A percentile compares a stretch with the other conserved stretches of the same genome.
Conservation (phyloP, 1,140 invertebrate species). For the Drosophila repletoides region DNA sequence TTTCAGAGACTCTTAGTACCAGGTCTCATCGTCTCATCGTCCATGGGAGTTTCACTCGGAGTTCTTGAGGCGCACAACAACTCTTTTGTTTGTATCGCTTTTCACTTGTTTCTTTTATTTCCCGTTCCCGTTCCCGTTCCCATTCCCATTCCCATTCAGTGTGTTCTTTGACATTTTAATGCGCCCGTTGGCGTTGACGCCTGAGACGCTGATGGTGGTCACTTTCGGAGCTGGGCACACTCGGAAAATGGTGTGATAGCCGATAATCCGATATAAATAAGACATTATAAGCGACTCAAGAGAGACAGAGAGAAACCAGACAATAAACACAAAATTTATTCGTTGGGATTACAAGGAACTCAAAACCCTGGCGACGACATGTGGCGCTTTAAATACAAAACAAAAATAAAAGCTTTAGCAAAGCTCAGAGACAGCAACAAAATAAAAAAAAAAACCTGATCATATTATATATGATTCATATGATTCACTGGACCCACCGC, state of each 20-base stretch:
- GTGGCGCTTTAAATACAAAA: conserved; percentile 47
- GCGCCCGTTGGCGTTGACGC: conserved; percentile 73
- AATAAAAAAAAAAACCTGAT: conserved; percentile 13
- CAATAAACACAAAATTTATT: conserved; percentile 48
- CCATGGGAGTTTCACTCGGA: not conserved
- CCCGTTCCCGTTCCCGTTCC: not conserved
- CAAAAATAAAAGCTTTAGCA: conserved; percentile 13
- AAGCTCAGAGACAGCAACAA: conserved; percentile 32
- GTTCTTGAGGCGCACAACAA: conserved; percentile 41
- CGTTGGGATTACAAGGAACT: conserved; percentile 66
- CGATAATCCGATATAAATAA: conserved; percentile 78
- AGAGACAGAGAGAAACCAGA: not conserved
- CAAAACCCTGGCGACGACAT: conserved; percentile 52
- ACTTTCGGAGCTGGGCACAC: conserved; percentile 61
- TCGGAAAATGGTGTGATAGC: conserved; percentile 72
- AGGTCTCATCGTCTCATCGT: not conserved
- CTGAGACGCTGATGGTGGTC: conserved; percentile 54
- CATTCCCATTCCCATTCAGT: conserved; percentile 28
- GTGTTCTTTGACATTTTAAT: conserved; percentile 73
- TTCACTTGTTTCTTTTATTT: conserved; percentile 56
- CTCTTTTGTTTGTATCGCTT: conserved; percentile 55
- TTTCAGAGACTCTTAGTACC: conserved; percentile 25
- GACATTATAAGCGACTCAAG: conserved; percentile 67
- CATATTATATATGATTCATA: conserved; percentile 25
- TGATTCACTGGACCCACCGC: conserved; percentile 36